Evolutionary conservation across 2,888 invertebrate genomes (phyloP).

Genomic region (Yponomeuta sedellus): DNA sequence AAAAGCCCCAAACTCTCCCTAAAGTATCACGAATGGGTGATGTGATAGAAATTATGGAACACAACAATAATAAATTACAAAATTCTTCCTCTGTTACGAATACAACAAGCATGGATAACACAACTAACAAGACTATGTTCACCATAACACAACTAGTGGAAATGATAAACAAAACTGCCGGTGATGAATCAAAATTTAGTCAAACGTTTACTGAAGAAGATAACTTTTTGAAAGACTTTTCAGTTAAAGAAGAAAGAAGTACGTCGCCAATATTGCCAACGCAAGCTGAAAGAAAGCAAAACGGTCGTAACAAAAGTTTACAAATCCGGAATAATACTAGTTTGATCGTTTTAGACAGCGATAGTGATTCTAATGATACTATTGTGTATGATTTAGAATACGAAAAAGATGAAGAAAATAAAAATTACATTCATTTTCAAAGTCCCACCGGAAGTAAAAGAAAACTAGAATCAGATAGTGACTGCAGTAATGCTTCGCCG

Average conservation of each 20-base stretch:
- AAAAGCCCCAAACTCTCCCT: conserved; percentile 24
- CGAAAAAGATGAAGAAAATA: conserved; percentile 16
- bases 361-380: conserved; percentile 49
- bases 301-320: conserved; percentile 19
- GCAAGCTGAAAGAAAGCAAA: conserved; percentile 46
- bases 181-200: conserved; percentile 23
- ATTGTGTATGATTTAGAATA: conserved; percentile 36
- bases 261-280: conserved; percentile 57
- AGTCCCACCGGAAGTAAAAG: conserved; percentile 37
- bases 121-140: conserved; percentile 55
- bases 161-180: conserved; percentile 54
- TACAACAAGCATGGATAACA: conserved; percentile 29
- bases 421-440: conserved; percentile 22
- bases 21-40: conserved; percentile 24
- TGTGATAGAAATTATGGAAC: conserved; percentile 23
- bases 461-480: conserved; percentile 40
- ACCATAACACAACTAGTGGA: conserved; percentile 66
- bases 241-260: conserved; percentile 34
- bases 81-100: conserved; percentile 21
- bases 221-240: conserved; percentile 5
- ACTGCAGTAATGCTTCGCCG: conserved; percentile 44
- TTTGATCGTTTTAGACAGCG: conserved; percentile 57
- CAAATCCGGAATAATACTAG: conserved; percentile 33
- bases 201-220: conserved; percentile 15
- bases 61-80: conserved; percentile 20